Percentiles rank a stretch among this genome's conserved stretches.
phyloP scores from a whole-genome alignment of 2,113 vertebrate species.

The Calidris pygmaea region DNA sequence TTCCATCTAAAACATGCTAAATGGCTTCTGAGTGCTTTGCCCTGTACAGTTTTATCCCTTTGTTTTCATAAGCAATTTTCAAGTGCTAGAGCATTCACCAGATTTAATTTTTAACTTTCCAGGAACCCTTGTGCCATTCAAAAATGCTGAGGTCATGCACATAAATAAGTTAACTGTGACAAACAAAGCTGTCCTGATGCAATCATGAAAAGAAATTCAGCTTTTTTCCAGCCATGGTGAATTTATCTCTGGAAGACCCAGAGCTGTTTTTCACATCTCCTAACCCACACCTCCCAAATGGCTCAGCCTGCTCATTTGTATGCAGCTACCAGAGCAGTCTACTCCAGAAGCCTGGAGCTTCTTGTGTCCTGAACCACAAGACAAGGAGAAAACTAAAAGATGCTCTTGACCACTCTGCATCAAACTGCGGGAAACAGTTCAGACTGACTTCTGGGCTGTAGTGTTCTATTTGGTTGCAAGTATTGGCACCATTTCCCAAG shows the following conservation, averaged over 20 bases:
- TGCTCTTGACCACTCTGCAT: neutral
- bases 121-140: neutral
- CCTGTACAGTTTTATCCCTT: neutral
- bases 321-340: neutral
- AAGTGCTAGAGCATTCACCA: neutral
- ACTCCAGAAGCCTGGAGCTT: slow-evolving; percentile 35
- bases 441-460: neutral
- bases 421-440: neutral
- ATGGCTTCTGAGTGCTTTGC: neutral
- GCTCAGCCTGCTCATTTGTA: slow-evolving; percentile 4
- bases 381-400: neutral
- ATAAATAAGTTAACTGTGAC: neutral
- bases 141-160: neutral
- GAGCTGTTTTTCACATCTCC: neutral
- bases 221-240: neutral
- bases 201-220: neutral
- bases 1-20: neutral
- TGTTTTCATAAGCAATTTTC: neutral
- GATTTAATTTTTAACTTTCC: neutral
- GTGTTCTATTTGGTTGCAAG: neutral
- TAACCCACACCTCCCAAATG: neutral
- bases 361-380: neutral
- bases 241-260: neutral
- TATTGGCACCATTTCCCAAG: neutral
- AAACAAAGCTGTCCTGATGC: neutral